Conservation (phyloP, 1,140 invertebrate species). For the Copidosoma floridanum region DNA sequence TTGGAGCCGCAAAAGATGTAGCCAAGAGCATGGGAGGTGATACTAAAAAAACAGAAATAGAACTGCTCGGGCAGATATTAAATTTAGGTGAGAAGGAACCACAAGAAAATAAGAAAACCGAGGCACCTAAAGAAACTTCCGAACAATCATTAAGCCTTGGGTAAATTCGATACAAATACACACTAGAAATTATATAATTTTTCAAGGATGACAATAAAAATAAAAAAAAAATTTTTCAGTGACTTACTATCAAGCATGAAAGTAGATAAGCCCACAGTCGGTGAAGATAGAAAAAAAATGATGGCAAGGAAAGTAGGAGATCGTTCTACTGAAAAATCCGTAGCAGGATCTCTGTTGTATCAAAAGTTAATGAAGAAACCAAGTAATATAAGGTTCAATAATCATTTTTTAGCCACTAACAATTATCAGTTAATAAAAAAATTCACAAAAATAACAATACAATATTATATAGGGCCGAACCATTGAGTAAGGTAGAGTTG, state of each 20-base stretch:
- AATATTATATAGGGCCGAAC: too few species aligned
- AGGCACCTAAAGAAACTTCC: background rate
- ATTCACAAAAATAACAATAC: background rate
- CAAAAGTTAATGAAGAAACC: slow-evolving; percentile 21
- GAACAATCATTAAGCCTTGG: background rate
- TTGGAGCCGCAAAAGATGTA: slow-evolving; percentile 67
- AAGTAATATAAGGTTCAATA: too few species aligned
- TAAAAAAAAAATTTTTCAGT: slow-evolving; percentile 59
- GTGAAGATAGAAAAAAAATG: too few species aligned
- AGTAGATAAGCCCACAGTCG: slow-evolving; percentile 61
- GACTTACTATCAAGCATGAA: slow-evolving; percentile 73
- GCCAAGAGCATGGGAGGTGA: slow-evolving; percentile 66
- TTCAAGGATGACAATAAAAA: background rate
- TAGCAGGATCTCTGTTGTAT: too few species aligned
- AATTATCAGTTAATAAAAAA: too few species aligned
- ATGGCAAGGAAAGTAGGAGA: too few species aligned
- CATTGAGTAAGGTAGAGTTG: too few species aligned
- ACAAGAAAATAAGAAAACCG: background rate
- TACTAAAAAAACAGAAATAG: slow-evolving; percentile 68
- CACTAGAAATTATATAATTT: background rate
- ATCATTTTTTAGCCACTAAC: too few species aligned
- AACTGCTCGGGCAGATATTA: slow-evolving; percentile 71
- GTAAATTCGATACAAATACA: slow-evolving; percentile 17
- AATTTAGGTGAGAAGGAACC: slow-evolving; percentile 44
- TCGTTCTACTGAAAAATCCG: too few species aligned